A percentile compares a stretch with the other conserved stretches of the same genome.
Conservation (phyloP, 1,140 invertebrate genomes). For the Fragariocoptes setiger region DNA sequence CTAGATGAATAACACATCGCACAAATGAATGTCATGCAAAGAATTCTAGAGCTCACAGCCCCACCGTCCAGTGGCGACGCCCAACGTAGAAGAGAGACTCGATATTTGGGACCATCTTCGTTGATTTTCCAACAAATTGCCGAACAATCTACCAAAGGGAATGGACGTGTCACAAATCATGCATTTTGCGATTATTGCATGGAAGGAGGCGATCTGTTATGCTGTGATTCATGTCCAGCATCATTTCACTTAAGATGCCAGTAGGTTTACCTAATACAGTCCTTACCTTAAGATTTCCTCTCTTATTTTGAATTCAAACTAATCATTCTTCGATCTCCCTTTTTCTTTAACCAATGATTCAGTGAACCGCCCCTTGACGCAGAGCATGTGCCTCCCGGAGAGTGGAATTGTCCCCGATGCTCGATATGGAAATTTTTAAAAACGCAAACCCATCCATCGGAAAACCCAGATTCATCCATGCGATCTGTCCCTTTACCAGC, state of each 20-base stretch:
- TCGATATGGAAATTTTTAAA: not conserved
- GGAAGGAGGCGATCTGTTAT: conserved; percentile 74
- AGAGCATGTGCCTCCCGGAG: conserved; percentile 52
- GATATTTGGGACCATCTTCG: conserved; percentile 6
- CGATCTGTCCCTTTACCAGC: not conserved
- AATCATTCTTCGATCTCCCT: not conserved
- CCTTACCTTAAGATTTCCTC: not conserved
- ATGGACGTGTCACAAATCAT: conserved; percentile 61
- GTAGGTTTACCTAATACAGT: conserved; percentile 24
- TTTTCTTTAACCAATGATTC: conserved; percentile 11
- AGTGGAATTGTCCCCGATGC: conserved; percentile 56
- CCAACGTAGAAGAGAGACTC: too few species aligned
- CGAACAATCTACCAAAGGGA: not conserved
- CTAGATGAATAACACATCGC: too few species aligned
- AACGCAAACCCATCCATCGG: not conserved
- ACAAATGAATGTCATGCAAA: too few species aligned
- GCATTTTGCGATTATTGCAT: conserved; percentile 66
- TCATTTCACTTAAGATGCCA: conserved; percentile 79
- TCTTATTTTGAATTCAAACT: not conserved
- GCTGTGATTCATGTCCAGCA: conserved; percentile 71
- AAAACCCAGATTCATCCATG: not conserved
- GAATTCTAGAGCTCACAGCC: too few species aligned
- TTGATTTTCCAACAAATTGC: too few species aligned
- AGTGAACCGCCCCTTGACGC: conserved; percentile 64
- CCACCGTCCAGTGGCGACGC: too few species aligned